phyloP scores from a whole-genome alignment of 2,113 vertebrate species.

The Hippocampus barbouri region DNA sequence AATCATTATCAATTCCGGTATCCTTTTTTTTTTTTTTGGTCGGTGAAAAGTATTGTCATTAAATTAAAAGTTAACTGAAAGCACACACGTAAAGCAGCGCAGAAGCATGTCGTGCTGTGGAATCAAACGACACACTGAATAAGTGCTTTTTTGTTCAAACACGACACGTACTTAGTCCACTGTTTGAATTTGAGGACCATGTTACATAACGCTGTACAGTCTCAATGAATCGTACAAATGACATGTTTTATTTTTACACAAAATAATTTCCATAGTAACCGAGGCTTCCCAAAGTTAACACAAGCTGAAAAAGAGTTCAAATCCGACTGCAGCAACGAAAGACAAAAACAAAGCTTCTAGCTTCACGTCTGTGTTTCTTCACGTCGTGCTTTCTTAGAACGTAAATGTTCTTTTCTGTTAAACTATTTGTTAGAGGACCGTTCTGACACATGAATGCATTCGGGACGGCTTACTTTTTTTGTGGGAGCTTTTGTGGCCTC shows the following conservation, averaged over 20 bases:
- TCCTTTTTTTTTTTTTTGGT: neutral
- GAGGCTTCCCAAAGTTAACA: neutral
- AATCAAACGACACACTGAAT: neutral
- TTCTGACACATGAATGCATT: neutral
- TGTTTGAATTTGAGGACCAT: neutral
- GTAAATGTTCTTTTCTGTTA: neutral
- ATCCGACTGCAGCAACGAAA: neutral
- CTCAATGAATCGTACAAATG: neutral
- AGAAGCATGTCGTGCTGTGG: neutral
- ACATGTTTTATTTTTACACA: neutral
- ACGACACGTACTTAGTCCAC: slow-evolving; percentile 5
- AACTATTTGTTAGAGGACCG: neutral
- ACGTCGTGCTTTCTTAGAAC: neutral
- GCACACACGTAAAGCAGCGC: slow-evolving; percentile 31
- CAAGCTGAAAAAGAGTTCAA: neutral
- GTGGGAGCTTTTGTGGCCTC: neutral
- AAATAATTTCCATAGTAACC: neutral
- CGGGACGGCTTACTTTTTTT: neutral
- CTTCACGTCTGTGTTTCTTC: neutral
- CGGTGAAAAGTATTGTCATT: slow-evolving; percentile 1
- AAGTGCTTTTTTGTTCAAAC: neutral
- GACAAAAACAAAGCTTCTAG: neutral
- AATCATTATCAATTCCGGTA: neutral
- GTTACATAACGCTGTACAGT: neutral
- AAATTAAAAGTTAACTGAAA: slow-evolving; percentile 7